Conservation (phyloP, 2,888 invertebrate species). For the Cataglyphis rosenhaueri region DNA sequence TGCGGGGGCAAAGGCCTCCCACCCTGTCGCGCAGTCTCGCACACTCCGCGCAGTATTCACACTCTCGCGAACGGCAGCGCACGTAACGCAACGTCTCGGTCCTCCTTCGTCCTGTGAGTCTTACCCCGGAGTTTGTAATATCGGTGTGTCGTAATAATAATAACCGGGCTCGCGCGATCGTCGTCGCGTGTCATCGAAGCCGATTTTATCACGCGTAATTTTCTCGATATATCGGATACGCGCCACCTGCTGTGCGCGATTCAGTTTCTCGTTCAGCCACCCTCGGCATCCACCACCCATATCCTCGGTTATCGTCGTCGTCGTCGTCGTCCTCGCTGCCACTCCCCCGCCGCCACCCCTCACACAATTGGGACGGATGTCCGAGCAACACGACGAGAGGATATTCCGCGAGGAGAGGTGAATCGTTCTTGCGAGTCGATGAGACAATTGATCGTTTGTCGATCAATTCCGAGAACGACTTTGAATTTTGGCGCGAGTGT, state of each 20-base stretch:
- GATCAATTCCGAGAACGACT: conserved; percentile 7
- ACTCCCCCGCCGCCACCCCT: neutral
- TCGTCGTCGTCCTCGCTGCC: neutral
- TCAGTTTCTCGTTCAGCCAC: conserved; percentile 14
- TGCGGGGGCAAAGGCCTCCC: conserved; percentile 84
- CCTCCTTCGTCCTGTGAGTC: conserved; percentile 36
- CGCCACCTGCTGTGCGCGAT: conserved; percentile 42
- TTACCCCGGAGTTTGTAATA: neutral
- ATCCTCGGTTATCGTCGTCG: conserved; percentile 28
- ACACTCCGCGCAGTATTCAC: conserved; percentile 69
- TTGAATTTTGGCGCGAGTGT: conserved; percentile 46
- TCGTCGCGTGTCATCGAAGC: neutral
- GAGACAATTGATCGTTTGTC: neutral
- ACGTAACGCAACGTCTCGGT: conserved; percentile 42
- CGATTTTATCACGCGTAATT: conserved; percentile 1
- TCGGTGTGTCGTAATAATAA: conserved; percentile 31
- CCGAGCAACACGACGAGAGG: neutral
- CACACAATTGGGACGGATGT: neutral
- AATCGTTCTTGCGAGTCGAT: neutral
- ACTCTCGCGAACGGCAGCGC: conserved; percentile 74
- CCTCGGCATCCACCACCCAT: conserved; percentile 39
- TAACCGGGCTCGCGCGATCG: neutral
- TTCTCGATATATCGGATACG: conserved; percentile 44
- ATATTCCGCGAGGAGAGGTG: conserved; percentile 7
- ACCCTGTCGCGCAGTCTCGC: conserved; percentile 68